These are phyloP conservation scores for Papilio gigon DNA, from an alignment of 2,888 invertebrate species.

Conservation along the genomic window DNA sequence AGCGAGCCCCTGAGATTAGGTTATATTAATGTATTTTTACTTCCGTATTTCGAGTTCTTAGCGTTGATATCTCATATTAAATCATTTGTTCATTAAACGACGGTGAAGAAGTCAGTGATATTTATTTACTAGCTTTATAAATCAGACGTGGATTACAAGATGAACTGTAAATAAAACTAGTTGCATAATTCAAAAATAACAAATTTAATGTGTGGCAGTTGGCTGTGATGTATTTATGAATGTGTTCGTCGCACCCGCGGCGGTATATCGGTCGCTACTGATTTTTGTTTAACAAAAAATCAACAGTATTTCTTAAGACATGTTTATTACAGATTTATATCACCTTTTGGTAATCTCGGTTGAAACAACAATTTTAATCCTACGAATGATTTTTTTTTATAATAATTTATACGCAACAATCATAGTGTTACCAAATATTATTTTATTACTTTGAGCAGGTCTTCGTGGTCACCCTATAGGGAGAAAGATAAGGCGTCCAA, in stretches of 20 bases:
- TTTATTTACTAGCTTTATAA: not conserved
- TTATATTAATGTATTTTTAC: too few species aligned
- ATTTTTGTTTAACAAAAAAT: slow-evolving; percentile 6
- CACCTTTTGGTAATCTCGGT: not conserved
- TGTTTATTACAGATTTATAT: not conserved
- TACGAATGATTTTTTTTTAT: too few species aligned
- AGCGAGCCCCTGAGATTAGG: too few species aligned
- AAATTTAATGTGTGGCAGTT: slow-evolving; percentile 29
- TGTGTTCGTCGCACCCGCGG: not conserved
- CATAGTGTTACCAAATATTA: not conserved
- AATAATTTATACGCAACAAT: too few species aligned
- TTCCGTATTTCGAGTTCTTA: too few species aligned
- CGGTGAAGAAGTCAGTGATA: not conserved
- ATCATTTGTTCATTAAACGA: too few species aligned
- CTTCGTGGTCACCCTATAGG: slow-evolving; percentile 53
- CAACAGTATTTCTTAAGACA: not conserved
- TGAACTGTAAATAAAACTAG: slow-evolving; percentile 11
- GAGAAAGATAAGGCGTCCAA: slow-evolving; percentile 72
- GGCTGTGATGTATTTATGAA: slow-evolving; percentile 33
- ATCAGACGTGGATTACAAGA: not conserved
- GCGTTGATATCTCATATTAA: too few species aligned
- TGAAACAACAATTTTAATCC: not conserved
- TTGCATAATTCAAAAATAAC: slow-evolving; percentile 19
- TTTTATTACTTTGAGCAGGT: slow-evolving; percentile 14
- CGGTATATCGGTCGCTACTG: slow-evolving; percentile 3